Evolutionary conservation across 1,140 invertebrate species (phyloP).

Genomic region (Homalodisca vitripennis): DNA sequence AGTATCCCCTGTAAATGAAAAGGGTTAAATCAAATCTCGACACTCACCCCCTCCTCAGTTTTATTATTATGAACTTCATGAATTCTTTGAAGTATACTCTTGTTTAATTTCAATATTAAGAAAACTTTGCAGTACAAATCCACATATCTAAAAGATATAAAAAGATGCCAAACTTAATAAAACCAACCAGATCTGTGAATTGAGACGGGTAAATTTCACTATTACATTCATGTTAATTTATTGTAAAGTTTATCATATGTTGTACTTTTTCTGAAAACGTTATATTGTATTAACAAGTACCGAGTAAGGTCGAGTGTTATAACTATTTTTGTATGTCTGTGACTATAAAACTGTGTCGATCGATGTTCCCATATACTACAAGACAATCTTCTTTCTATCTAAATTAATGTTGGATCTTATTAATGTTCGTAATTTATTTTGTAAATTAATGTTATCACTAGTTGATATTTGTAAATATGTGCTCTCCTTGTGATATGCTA

Average conservation of each 20-base stretch:
- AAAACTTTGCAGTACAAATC: no score
- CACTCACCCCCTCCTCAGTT: no score
- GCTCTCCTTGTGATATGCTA: slow-evolving; percentile 22
- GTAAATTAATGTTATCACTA: slow-evolving; percentile 12
- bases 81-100: no score
- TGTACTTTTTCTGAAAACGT: not conserved
- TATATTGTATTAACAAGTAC: not conserved
- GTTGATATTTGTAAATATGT: slow-evolving; percentile 1
- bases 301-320: no score
- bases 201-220: no score
- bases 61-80: no score
- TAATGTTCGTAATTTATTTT: slow-evolving; percentile 15
- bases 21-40: no score
- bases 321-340: slow-evolving; percentile 18
- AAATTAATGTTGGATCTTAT: slow-evolving; percentile 9
- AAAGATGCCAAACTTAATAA: no score
- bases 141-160: no score
- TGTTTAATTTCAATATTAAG: no score
- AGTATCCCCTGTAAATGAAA: no score
- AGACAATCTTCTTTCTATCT: slow-evolving; percentile 24
- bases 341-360: not conserved
- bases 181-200: no score
- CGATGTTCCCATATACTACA: slow-evolving; percentile 11
- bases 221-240: not conserved
- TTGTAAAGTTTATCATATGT: slow-evolving; percentile 2